These are phyloP conservation scores for Propithecus deckenii DNA, from an alignment of 2,797 vertebrate species.

Conservation along the genomic window DNA sequence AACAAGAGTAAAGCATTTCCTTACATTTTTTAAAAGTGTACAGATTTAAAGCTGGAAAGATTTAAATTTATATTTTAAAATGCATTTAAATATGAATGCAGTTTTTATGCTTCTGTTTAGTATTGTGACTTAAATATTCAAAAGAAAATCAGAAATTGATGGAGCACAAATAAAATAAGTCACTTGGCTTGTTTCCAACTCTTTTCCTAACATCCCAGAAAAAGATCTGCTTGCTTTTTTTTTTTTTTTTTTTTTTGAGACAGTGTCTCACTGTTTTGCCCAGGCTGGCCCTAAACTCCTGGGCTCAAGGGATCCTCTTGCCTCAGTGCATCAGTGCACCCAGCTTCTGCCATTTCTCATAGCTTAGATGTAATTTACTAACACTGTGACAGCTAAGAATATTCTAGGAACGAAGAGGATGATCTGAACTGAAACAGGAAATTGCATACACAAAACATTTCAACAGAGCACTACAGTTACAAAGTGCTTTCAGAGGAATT, in stretches of 20 bases:
- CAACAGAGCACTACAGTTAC: background rate
- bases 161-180: background rate
- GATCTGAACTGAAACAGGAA: conserved; percentile 21
- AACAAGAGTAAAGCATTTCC: background rate
- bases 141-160: background rate
- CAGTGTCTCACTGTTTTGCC: background rate
- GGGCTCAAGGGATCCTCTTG: background rate
- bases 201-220: background rate
- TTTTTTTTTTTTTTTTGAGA: background rate
- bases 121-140: background rate
- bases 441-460: background rate
- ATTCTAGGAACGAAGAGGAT: conserved; percentile 25
- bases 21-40: background rate
- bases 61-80: conserved; percentile 25
- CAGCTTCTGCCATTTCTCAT: background rate
- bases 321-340: background rate
- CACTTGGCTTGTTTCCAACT: background rate
- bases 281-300: background rate
- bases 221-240: background rate
- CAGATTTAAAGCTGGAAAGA: background rate
- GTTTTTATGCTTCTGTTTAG: conserved; percentile 19
- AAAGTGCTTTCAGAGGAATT: background rate
- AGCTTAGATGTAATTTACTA: conserved; percentile 35
- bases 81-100: background rate
- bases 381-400: background rate